Base-by-base conservation (phyloP, 2,888 invertebrate species). In the Trissoscelio sp. region DNA sequence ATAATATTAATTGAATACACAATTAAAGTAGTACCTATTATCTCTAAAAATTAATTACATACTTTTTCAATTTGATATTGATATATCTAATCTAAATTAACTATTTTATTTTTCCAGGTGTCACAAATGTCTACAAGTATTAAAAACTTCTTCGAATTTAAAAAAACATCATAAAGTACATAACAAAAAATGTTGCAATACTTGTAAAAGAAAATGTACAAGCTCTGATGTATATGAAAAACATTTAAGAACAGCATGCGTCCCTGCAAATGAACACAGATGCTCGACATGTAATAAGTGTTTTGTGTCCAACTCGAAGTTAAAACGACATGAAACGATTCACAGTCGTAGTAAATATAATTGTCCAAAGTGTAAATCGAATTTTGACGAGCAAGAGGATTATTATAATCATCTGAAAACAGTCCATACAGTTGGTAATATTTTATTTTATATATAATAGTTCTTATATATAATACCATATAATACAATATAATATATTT, bases 191-290 rank as follows among this genome's bases (percentile, higher is more conserved):
- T n/a, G n/a, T n/a, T n/a, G n/a, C n/a, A 85, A 88, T 0, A 88
- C 92, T 31, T 95, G 95, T 77, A 89, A 91, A 3, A 85, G 89
- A 31, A 88, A 90, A 20, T 95, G 94, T 81, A 92, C 90, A 58
- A 94, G 94, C 84, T 94, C 93, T 85, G 89, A 92, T 83, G 93
- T 93, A 83, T 88, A 94, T 51, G 92, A 91, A 44, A 91, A 93
- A 4, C 95, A 95, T 83, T 92, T 93, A 90, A 92, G 92, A 37
- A 85, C 87, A 14, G 94, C 95, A 84, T 93, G 92, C 39, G 92
- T 93, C 18, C 16, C 18, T 0, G 83, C 72, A 2, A 2, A 82
- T 46, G 39, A 73, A 79, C 92, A 77, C 85, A 93, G 93, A n/a
- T 95, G 95, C 86, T 90, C 92, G 3, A 88, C 92, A 20, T 95